Conservation (phyloP, 2,888 invertebrate genomes). For the Epicampocera succincta region DNA sequence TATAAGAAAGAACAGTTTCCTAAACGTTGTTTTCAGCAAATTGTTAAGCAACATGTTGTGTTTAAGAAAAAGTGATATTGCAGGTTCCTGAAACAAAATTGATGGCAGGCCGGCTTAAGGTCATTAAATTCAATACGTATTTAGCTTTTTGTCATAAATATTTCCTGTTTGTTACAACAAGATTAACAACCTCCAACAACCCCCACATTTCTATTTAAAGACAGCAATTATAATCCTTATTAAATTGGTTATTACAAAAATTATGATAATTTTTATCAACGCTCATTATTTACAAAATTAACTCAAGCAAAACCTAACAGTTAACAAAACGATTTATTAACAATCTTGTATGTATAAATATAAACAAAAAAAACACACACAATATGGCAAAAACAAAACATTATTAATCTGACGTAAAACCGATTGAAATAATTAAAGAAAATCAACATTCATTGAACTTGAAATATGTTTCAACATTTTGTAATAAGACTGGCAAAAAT, state of each 20-base stretch:
- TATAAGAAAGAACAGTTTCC: too few species aligned
- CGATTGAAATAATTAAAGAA: constrained; percentile 21
- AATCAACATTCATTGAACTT: constrained; percentile 43
- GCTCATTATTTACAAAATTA: constrained; percentile 18
- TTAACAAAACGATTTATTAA: constrained; percentile 28
- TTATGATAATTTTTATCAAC: constrained; percentile 25
- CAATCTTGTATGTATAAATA: background rate
- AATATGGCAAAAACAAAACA: background rate
- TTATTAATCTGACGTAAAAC: constrained; percentile 9
- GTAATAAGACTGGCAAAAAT: background rate
- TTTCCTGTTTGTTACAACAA: constrained; percentile 10
- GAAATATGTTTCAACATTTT: too few species aligned
- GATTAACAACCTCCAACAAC: constrained; percentile 29
- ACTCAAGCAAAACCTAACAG: constrained; percentile 41
- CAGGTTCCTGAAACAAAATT: too few species aligned
- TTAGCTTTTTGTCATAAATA: background rate
- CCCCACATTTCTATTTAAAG: background rate
- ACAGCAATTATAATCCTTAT: constrained; percentile 7
- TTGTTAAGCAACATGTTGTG: too few species aligned
- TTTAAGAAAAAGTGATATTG: too few species aligned
- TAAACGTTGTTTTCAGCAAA: too few species aligned
- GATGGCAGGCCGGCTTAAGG: background rate
- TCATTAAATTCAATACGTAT: background rate
- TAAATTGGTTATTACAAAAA: constrained; percentile 20
- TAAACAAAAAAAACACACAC: constrained; percentile 12